phyloP scores from a whole-genome alignment of 2,888 invertebrate genomes.

The Polymixis lichenea region DNA sequence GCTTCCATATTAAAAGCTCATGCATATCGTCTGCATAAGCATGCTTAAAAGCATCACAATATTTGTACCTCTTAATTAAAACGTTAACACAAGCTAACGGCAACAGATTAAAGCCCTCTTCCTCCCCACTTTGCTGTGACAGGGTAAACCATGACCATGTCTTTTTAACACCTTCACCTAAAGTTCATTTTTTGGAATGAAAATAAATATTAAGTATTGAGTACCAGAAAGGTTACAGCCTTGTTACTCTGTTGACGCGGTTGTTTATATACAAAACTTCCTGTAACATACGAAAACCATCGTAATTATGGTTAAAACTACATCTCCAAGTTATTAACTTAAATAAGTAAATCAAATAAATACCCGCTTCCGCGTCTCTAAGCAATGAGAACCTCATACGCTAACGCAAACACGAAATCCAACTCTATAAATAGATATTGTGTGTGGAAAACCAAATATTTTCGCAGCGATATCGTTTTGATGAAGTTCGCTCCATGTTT shows the following conservation, averaged over 20 bases:
- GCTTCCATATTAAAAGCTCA: background rate
- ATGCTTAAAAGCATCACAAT: background rate
- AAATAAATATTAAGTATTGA: background rate
- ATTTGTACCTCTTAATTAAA: background rate
- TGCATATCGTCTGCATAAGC: background rate
- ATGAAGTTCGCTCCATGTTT: constrained; percentile 65
- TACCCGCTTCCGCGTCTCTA: constrained; percentile 21
- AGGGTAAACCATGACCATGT: too few species aligned
- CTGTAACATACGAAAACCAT: background rate
- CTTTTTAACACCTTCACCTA: background rate
- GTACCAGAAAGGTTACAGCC: background rate
- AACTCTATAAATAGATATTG: constrained; percentile 71
- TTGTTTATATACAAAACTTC: background rate
- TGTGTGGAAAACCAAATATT: constrained; percentile 70
- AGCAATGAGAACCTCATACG: constrained; percentile 12
- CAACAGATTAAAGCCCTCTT: background rate
- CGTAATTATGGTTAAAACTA: background rate
- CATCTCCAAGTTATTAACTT: background rate
- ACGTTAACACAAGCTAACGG: background rate
- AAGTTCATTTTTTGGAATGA: background rate
- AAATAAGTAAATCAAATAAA: background rate
- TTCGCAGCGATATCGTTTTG: constrained; percentile 67
- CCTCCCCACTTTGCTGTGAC: background rate
- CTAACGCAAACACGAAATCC: constrained; percentile 68
- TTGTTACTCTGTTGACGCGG: background rate